Evolutionary conservation across 2,888 invertebrate species (phyloP).

Genomic region (Leucoptera coffeella): DNA sequence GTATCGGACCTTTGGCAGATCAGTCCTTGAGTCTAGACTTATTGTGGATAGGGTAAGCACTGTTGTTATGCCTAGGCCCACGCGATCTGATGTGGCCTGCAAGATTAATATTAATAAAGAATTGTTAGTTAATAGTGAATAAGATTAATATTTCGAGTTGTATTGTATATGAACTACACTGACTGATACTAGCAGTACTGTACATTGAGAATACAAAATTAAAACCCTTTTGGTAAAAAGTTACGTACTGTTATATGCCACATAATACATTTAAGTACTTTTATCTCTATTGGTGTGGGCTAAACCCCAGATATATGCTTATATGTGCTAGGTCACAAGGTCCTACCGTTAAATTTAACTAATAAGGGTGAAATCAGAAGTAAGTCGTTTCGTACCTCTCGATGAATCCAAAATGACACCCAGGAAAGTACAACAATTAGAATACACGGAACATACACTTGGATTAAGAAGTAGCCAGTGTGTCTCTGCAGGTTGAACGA

Average conservation of each 20-base stretch:
- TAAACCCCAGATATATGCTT: too few relatives aligned
- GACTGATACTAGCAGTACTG: too few relatives aligned
- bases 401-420: constrained; percentile 97
- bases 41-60: constrained; percentile 90
- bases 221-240: too few relatives aligned
- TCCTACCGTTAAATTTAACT: too few relatives aligned
- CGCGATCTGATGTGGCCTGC: constrained; percentile 70
- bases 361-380: neutral
- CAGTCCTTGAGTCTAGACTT: constrained; percentile 81
- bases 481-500: constrained; percentile 89
- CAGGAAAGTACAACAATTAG: constrained; percentile 93
- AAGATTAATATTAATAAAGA: constrained; percentile 4
- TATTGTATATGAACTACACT: too few relatives aligned
- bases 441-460: constrained; percentile 93
- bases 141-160: constrained; percentile 2
- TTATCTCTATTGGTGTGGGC: too few relatives aligned
- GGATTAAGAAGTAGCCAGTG: constrained; percentile 91
- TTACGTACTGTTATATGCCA: too few relatives aligned
- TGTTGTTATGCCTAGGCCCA: constrained; percentile 89
- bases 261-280: too few relatives aligned
- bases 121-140: constrained; percentile 1
- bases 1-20: constrained; percentile 86
- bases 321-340: too few relatives aligned
- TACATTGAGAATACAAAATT: too few relatives aligned
- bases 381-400: constrained; percentile 72